Percentiles rank a stretch among this genome's conserved stretches.
Conservation (phyloP, 2,888 invertebrate species). For the Iphiclides podalirius region DNA sequence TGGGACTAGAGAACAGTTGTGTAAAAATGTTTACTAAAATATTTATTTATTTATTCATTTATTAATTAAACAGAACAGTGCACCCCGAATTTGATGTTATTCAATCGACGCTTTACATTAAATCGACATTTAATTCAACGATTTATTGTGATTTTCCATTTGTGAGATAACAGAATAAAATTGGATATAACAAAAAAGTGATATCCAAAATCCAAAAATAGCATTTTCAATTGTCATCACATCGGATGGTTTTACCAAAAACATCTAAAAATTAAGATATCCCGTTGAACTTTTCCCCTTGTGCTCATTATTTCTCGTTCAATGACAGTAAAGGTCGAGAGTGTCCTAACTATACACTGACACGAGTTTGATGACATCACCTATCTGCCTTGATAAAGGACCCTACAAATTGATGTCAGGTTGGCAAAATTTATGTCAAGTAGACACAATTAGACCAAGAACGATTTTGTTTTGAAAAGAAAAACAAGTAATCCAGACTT, state of each 20-base stretch:
- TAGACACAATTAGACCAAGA: conserved; percentile 7
- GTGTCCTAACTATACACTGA: not conserved
- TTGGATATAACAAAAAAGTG: no score
- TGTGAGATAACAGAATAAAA: no score
- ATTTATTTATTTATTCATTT: no score
- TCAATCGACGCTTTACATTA: no score
- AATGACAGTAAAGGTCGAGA: conserved; percentile 15
- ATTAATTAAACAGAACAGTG: no score
- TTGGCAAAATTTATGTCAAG: conserved; percentile 16
- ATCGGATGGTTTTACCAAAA: not conserved
- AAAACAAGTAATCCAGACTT: not conserved
- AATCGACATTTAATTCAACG: no score
- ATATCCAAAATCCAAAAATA: no score
- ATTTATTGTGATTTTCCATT: no score
- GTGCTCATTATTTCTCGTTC: conserved; percentile 8
- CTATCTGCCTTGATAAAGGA: conserved; percentile 15
- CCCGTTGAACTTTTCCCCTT: conserved; percentile 18
- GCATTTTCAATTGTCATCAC: no score
- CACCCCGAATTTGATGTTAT: no score
- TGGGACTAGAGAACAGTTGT: no score
- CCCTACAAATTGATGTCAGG: conserved; percentile 19
- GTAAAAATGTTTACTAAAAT: no score
- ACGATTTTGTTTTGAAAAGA: conserved; percentile 3
- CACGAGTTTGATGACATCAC: conserved; percentile 6
- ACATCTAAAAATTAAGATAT: conserved; percentile 28